Evolutionary conservation across 92 coral and sea anemone genomes (phyloP), one percentile per base, ranked within the genome.

Genomic region (Zoanthus sociatus): DNA sequence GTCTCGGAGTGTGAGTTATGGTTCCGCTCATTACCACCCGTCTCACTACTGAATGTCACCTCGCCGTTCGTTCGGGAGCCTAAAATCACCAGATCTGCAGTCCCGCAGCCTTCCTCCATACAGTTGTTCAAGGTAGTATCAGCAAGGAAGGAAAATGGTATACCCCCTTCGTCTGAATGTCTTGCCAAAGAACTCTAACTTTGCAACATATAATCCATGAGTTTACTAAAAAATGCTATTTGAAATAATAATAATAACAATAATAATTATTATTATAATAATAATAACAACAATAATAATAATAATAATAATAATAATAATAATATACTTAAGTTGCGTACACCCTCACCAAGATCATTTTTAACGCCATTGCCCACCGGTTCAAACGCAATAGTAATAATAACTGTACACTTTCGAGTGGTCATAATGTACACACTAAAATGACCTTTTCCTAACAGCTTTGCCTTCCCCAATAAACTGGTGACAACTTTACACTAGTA

Each of bases 11-110:
- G 64, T 26, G 45, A 12, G 45, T 32, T 44, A 33, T 66, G 61
- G 31, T 63, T n/a, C 26, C 85, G 47, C 0, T 81, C 63, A 10
- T 81, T 81, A 12, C 26, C 58, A 48, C 85, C 85, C 75, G 85
- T 81, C 56, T 44, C 85, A 81, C 42, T 3, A 81, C 61, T 81
- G 44, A 74, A 64, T 44, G 85, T 81, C 30, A 70, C 85, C 85
- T 81, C 76, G 26, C 85, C 85, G 15, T 81, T 81, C 11, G 85
- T 81, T 26, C 26, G 70, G 21, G 76, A 76, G 18, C 75, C 85
- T 60, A 81, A 32, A 67, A 81, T 67, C 75, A 54, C 67, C 5
- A 81, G 85, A 64, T 81, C 85, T 2, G 75, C 85, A 31, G 47
- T 47, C 47, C 85, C 48, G 75, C 63, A 60, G 20, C 66, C 85